Percentiles rank a stretch among this genome's conserved stretches.
phyloP scores from a whole-genome alignment of 2,113 vertebrate genomes.

The Eublepharis macularius region DNA sequence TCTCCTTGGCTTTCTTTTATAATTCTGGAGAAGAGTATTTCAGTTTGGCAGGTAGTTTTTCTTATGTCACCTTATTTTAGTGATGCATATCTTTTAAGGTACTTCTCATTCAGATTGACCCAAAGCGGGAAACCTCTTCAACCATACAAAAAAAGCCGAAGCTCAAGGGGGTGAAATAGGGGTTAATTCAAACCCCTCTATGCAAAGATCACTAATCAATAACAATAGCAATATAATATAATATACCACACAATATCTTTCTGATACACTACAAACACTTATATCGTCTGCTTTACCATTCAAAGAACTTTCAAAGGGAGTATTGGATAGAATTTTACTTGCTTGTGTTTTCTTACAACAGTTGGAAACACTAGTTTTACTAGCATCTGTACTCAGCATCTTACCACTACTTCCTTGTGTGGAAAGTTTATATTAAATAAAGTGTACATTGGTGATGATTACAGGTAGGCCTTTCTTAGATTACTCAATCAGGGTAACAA shows the following conservation, averaged over 20 bases:
- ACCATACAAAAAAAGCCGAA: too few species aligned
- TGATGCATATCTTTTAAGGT: slow-evolving; percentile 10
- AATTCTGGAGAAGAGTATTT: slow-evolving; percentile 9
- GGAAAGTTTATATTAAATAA: slow-evolving; percentile 29
- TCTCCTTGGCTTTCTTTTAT: neutral
- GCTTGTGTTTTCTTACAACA: neutral
- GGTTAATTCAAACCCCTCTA: too few species aligned
- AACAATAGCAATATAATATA: too few species aligned
- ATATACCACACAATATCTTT: too few species aligned
- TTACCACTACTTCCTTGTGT: neutral
- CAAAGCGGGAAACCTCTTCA: too few species aligned
- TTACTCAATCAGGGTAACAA: slow-evolving; percentile 20
- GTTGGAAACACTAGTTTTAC: slow-evolving; percentile 35
- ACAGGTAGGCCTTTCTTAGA: neutral
- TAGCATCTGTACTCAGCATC: slow-evolving; percentile 8
- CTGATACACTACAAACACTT: too few species aligned
- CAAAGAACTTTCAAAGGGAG: neutral
- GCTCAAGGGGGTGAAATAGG: too few species aligned
- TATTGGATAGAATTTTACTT: neutral
- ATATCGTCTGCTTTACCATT: too few species aligned
- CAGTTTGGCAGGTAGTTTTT: slow-evolving; percentile 17
- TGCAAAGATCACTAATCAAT: too few species aligned
- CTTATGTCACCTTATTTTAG: slow-evolving; percentile 29
- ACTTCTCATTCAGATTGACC: slow-evolving; percentile 30
- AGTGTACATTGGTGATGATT: neutral